A percentile compares a stretch with the other conserved stretches of the same genome.
phyloP scores from a whole-genome alignment of 2,888 invertebrate species.

The Hylaea fasciaria region DNA sequence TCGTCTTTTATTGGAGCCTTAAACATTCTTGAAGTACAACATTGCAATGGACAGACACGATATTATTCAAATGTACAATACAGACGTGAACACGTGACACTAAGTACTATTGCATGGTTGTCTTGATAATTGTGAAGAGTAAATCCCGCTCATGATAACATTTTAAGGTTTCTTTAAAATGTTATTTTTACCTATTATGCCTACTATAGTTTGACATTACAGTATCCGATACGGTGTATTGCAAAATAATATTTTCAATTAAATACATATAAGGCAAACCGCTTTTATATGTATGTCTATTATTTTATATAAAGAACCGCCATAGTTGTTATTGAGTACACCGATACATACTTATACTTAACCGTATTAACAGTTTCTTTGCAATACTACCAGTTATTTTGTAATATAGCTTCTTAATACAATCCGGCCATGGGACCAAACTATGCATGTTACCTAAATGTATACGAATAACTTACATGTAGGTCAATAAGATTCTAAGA shows the following conservation, averaged over 20 bases:
- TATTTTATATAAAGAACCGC: background rate
- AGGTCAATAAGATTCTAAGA: conserved; percentile 25
- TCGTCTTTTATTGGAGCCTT: conserved; percentile 10
- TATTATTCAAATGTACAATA: background rate
- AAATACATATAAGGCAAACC: too few relatives aligned
- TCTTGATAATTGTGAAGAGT: conserved; percentile 3
- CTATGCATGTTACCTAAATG: conserved; percentile 23
- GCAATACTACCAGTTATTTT: conserved; percentile 11
- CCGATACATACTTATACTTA: too few relatives aligned
- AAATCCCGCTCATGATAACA: background rate
- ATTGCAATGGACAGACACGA: conserved; percentile 5
- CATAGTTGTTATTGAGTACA: conserved; percentile 14
- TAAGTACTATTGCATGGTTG: conserved; percentile 17
- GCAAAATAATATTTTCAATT: background rate
- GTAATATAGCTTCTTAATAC: conserved; percentile 10
- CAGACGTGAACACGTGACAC: conserved; percentile 9
- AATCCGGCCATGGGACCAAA: conserved; percentile 4
- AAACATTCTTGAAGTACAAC: conserved; percentile 6
- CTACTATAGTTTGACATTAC: background rate
- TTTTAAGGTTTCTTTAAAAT: conserved; percentile 1
- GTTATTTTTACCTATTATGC: conserved; percentile 2
- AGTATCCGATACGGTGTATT: background rate
- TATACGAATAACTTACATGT: conserved; percentile 29
- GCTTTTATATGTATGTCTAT: too few relatives aligned
- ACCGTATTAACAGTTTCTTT: too few relatives aligned